Base-by-base conservation (phyloP, 2,888 invertebrate species). In the Augiades crinisus region DNA sequence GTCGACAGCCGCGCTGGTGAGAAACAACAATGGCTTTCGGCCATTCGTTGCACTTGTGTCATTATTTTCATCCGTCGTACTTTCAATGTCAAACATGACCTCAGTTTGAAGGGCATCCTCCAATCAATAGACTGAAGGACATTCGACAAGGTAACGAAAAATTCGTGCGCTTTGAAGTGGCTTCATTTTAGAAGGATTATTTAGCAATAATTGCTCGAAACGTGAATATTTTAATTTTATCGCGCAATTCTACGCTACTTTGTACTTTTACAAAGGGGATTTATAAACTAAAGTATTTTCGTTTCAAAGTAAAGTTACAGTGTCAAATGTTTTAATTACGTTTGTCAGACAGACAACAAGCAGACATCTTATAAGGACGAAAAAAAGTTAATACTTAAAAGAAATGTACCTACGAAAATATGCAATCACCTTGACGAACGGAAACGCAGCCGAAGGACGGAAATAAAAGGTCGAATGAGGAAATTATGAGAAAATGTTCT, bases 1-100 rank as follows among this genome's bases (percentile, higher is more conserved):
- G 50, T 50, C 50, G 50, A 50, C 50, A 50, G 43, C 50, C 50
- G 49, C 50, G 36, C 16, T 50, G 50, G 41, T 36, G 43, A 50
- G 44, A 51, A 43, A 50, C 36, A 37, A 51, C 44, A 51, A 51
- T 51, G 37, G 37, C 37, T n/a, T n/a, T n/a, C n/a, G n/a, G n/a
- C 44, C 12, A 43, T 44, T 37, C 50, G 37, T 37, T 51, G 50
- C 50, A 51, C 50, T 51, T 51, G 50, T 44, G 50, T 44, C 50
- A 51, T 51, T 51, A 51, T 37, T 47, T 27, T 36, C 43, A 51
- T 51, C 44, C 50, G 31, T 13, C 37, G 30, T 31, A 44, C 37
- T 27, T 36, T 36, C 50, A 36, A 51, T 51, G 43, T 36, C 44
- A 51, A 43, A 44, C 33, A 13, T 22, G 44, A 44, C 44, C 44